Evolutionary conservation across 2,888 invertebrate genomes (phyloP).

Genomic region (Ophioninae sp.): DNA sequence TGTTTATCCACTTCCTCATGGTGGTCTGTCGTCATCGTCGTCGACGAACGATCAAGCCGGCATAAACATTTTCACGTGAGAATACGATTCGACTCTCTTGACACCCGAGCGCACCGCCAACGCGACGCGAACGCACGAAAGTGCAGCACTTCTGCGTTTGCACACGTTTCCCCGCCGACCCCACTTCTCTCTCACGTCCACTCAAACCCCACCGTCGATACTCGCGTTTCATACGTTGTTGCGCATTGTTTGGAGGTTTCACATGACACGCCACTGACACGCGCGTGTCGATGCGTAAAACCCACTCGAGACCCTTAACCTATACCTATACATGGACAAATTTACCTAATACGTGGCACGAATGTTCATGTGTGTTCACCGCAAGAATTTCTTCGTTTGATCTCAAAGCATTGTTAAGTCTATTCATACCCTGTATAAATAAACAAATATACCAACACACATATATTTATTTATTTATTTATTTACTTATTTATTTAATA

Average conservation of each 20-base stretch:
- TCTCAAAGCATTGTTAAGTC: no score
- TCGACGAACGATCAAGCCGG: constrained; percentile 27
- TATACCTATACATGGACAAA: neutral
- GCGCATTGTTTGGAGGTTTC: constrained; percentile 42
- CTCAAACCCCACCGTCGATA: no score
- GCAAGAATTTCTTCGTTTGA: no score
- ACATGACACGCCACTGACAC: constrained; percentile 1
- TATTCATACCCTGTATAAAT: no score
- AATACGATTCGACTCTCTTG: constrained; percentile 57
- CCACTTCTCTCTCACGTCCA: neutral
- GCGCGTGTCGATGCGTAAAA: no score
- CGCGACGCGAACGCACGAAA: constrained; percentile 50
- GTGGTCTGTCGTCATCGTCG: constrained; percentile 6
- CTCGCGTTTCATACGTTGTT: constrained; percentile 4
- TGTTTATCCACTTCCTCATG: neutral
- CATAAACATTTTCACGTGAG: constrained; percentile 63
- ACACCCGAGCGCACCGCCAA: constrained; percentile 61
- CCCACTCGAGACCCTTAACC: neutral
- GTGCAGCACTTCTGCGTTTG: constrained; percentile 13
- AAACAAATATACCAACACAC: no score
- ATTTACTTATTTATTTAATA: no score
- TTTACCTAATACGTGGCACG: no score
- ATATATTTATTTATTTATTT: no score
- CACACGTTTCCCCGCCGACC: constrained; percentile 12
- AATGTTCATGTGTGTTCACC: no score